phyloP scores from a whole-genome alignment of 2,797 vertebrate species.

The Chromis chromis region DNA sequence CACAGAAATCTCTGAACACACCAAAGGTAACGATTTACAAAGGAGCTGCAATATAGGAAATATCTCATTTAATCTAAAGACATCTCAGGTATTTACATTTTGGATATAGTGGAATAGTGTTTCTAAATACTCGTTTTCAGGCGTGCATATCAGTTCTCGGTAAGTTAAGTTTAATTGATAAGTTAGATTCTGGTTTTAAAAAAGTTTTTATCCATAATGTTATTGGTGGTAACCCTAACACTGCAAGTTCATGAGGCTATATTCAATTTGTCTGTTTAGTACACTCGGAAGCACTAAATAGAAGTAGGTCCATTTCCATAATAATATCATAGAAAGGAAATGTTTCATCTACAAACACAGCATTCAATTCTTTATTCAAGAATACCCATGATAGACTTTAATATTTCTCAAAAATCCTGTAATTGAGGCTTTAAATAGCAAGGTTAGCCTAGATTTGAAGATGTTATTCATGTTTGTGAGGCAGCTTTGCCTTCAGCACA shows the following conservation, averaged over 20 bases:
- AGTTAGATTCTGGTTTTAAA: conserved; percentile 54
- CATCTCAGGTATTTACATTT: conserved; percentile 70
- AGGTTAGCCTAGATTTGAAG: conserved; percentile 54
- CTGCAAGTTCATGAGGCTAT: conserved; percentile 8
- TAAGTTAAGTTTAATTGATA: conserved; percentile 55
- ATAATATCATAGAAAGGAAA: conserved; percentile 37
- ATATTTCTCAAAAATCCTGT: conserved; percentile 23
- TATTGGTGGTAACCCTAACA: conserved; percentile 1
- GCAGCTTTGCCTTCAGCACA: conserved; percentile 31
- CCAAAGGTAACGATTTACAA: conserved; percentile 60
- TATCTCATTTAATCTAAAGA: conserved; percentile 65
- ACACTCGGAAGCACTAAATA: conserved; percentile 11
- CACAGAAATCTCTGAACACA: conserved; percentile 59
- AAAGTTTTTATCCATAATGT: conserved; percentile 26
- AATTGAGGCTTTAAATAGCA: conserved; percentile 62
- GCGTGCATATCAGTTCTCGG: conserved; percentile 14
- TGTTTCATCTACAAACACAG: conserved; percentile 25
- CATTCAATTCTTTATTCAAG: conserved; percentile 36
- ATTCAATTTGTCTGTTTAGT: conserved; percentile 25
- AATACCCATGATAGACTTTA: conserved; percentile 37
- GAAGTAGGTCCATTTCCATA: conserved; percentile 35
- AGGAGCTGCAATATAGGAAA: conserved; percentile 47
- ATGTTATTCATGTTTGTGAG: conserved; percentile 41
- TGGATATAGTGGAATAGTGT: conserved; percentile 41
- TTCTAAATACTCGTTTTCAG: conserved; percentile 16